phyloP scores from a whole-genome alignment of 2,113 vertebrate genomes.

The Actenoides lindsayi region DNA sequence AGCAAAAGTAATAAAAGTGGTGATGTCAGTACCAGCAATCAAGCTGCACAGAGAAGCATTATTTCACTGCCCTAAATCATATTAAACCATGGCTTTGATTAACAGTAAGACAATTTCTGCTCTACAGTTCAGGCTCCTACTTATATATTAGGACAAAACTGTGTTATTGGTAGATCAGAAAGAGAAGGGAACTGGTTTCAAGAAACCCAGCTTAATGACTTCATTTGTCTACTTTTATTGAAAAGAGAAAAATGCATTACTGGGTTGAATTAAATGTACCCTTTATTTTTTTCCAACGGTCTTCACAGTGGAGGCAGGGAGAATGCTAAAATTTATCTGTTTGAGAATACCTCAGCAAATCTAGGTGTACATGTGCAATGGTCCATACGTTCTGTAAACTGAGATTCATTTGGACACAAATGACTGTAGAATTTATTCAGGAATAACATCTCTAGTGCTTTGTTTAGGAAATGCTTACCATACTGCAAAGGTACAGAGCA shows the following conservation, averaged over 20 bases:
- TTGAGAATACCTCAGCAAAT: neutral
- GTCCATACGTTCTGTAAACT: neutral
- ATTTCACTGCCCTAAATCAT: conserved; percentile 31
- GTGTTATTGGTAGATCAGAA: neutral
- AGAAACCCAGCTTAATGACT: neutral
- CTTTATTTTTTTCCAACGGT: neutral
- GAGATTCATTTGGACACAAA: neutral
- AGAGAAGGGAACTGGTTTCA: neutral
- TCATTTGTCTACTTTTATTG: neutral
- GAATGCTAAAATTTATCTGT: neutral
- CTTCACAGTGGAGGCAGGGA: neutral
- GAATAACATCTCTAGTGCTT: neutral
- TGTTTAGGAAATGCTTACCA: neutral
- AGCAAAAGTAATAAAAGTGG: conserved; percentile 46
- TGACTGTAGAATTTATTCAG: neutral
- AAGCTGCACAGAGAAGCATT: conserved; percentile 16
- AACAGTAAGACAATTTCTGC: neutral
- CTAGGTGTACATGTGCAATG: fast-evolving
- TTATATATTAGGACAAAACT: neutral
- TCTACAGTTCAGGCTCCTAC: neutral
- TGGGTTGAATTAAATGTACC: neutral
- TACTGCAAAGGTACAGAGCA: neutral
- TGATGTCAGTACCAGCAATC: conserved; percentile 55
- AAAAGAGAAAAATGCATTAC: neutral
- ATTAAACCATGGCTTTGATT: conserved; percentile 23